Evolutionary conservation across 1,140 invertebrate species (phyloP), one percentile per base, ranked within the genome.

Genomic region (Mylabris phalerata): DNA sequence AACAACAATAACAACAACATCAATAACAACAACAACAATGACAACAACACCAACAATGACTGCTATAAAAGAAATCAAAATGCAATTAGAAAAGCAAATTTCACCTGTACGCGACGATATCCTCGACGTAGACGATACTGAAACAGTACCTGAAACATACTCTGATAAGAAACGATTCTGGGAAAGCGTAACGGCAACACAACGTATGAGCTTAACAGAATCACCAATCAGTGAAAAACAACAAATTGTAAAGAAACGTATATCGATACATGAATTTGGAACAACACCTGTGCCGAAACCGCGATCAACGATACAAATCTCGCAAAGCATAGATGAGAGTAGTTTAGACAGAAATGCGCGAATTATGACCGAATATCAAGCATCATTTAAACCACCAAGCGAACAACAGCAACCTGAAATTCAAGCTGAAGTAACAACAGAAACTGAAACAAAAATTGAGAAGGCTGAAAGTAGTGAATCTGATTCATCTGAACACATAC

Each of bases 91-190:
- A 26, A 68, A 66, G 64, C 66, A 66, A 55, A 51, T 65, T 25
- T 71, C 70, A 9, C 70, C 70, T 6, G 70, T 71, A 46, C 50
- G 68, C 10, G 68, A 70, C 41, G 70, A 71, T 57, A 60, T 68
- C 9, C 52, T 71, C 32, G 69, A 71, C 41, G 50, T 55, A 3
- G 64, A 67, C 50, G 64, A 60, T 13, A 9, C 46, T 10, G 48
- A 50, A 41, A 61, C 59, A 9, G 65, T 65, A 10, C 57, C 70
- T 11, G 70, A 71, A 56, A 74, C 70, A 54, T 76, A 76, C 61
- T 71, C 68, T 9, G 71, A 75, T 32, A 75, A 72, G 52, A 78
- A 77, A 59, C 74, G 75, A 60, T 79, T 79, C 63, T 79, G 78
- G 78, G 78, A 79, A 66, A 73, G 56, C 19, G 66, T 73, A 6